Evolutionary conservation across 1,140 invertebrate species (phyloP), one percentile per base, ranked within the genome.

Genomic region (Pectinophora gossypiella): DNA sequence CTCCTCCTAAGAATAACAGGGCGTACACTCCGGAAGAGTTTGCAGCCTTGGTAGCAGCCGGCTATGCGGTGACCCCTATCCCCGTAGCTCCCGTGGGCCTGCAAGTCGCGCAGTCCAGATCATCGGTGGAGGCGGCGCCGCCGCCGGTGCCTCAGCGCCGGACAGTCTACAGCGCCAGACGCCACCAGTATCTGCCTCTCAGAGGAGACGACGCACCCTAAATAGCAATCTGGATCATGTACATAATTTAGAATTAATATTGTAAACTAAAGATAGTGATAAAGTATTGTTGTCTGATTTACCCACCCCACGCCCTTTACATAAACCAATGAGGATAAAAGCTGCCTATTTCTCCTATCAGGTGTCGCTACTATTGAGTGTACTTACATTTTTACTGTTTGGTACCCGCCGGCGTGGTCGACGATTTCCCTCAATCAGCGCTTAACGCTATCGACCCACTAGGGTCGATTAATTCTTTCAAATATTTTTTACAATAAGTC

Each of bases 21-120:
- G 85, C 85, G 1, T 88, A 88, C 22, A 88, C 87, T 32, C 88
- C 84, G 56, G 87, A 88, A 49, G 88, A 89, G 48, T 89, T 89
- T 44, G 76, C 79, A 18, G 86, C 83, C 10, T 71, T 89, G 21
- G 67, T 89, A 32, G 86, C 79, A 9, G 88, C 88, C 40, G 87
- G 88, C 1, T 89, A 89, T 51, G 75, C 87, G 16, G 88, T 89
- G 0, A 88, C 86, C 0, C 87, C 88, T n/a, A 65, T 89, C 36
- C 88, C 88, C 42, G 84, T 89, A 2, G 72, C 74, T 12, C 60
- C 73, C 1, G 56, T 72, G 22, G 69, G 72, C 16, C 58, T 58
- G 7, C 56, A 73, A 23, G 57, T 64, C 21, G 77, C 77, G 4
- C 77, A 84, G 48, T 85, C 81, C 2, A 74, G 81, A 48, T 78